Base-by-base conservation (phyloP, 2,113 vertebrate species). In the Cacatua alba region DNA sequence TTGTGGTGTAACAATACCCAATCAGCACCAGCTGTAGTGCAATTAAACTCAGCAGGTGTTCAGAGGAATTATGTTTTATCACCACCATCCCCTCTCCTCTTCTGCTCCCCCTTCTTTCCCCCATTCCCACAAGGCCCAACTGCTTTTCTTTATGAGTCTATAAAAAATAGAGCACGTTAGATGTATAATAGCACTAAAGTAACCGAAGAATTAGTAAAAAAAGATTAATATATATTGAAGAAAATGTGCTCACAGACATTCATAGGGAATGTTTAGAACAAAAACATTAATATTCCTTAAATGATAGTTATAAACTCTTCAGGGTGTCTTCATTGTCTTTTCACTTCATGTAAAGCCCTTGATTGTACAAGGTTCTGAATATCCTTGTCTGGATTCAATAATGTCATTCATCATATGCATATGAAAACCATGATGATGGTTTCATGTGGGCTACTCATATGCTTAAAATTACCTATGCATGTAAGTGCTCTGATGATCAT, bases 241-340 rank as follows among this genome's bases (percentile, higher is more conserved):
- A 69, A 82, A 95, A 83, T 64, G 35, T 80, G 41, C 70, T 95
- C 69, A 16, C 26, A 81, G 70, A 41, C 39, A 35, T 82, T 86
- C 24, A 20, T 13, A 1, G 53, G 20, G 31, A 37, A 78, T 71
- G 62, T 86, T 96, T 91, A 26, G 74, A 75, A 69, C 53, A 82
- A 76, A 90, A 94, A 37, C 19, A 68, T 94, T 94, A 84, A 92
- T 94, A 94, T 93, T 87, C 33, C 24, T 95, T 91, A 90, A 91
- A 91, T 63, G 55, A 44, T 75, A 65, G 60, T 93, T 83, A 81
- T 35, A 92, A 96, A 94, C 74, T 88, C 88, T 93, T 97, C 67
- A 79, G 80, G 26, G 69, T 77, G 43, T 86, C 86, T 74, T 78
- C 68, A 37, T 76, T 93, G 69, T 89, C 52, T 87, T 89, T 92